Conservation (phyloP, 53 echinoderm and acorn worm species). For the Crossaster papposus region DNA sequence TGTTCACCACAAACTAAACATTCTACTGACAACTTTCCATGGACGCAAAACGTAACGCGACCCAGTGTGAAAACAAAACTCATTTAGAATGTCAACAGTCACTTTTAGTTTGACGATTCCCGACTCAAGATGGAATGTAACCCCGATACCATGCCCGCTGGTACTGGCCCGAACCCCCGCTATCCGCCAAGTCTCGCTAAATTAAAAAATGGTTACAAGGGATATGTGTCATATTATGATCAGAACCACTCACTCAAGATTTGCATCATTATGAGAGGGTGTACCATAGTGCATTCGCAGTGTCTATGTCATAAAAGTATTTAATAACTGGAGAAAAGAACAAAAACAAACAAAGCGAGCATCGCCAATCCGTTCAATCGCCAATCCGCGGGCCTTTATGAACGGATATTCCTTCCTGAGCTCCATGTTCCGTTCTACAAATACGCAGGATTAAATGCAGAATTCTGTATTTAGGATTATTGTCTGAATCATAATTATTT, state of each 20-base stretch:
- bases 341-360: too few relatives aligned
- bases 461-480: too few relatives aligned
- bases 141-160: slow-evolving; percentile 34
- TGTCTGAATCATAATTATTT: too few relatives aligned
- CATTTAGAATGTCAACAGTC: slow-evolving; percentile 33
- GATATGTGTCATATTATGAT: slow-evolving; percentile 43
- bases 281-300: neutral
- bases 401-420: too few relatives aligned
- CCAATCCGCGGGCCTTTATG: too few relatives aligned
- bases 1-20: neutral
- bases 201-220: slow-evolving; percentile 58
- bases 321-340: neutral
- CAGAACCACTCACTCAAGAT: neutral
- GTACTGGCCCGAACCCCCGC: slow-evolving; percentile 29
- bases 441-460: too few relatives aligned
- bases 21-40: neutral
- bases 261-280: neutral
- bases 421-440: neutral
- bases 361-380: too few relatives aligned
- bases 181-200: slow-evolving; percentile 30
- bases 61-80: neutral
- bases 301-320: neutral
- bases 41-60: neutral
- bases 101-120: neutral
- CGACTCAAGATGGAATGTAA: slow-evolving; percentile 34